Base-by-base conservation (phyloP, 2,113 vertebrate species). In the Holacanthus passer region DNA sequence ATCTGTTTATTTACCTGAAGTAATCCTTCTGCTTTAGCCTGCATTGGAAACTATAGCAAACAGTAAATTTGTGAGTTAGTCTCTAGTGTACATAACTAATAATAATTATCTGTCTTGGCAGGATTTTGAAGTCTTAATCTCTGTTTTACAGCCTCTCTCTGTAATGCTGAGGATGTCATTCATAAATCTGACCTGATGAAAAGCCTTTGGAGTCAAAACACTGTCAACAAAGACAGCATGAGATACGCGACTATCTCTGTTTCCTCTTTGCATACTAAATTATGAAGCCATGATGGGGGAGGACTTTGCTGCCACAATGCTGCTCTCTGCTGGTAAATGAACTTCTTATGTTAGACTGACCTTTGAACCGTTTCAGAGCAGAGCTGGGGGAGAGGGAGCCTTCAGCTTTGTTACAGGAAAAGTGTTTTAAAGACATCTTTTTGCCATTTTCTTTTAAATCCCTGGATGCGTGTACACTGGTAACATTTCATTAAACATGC, bases 271-370 rank as follows among this genome's bases (percentile, higher is more conserved):
- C 91, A 92, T 91, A 79, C 77, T 82, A 76, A 92, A 88, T 84
- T 50, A 77, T 79, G 35, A 53, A 67, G 73, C 64, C 3, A 0
- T 66, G 81, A 41, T 7, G 73, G 56, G 59, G 65, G 50, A 68
- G 62, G 68, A 66, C 75, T 86, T 87, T 78, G 82, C 93, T 94
- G 93, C 89, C 94, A 92, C 93, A 94, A 94, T 47, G 93, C 92
- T 96, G 95, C 93, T 92, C 94, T 94, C 95, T 95, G 78, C 94
- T 94, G 95, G 94, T 82, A 84, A 83, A 84, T 80, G 47, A 77
- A 77, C 77, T 31, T 69, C 35, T 68, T 1, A 7, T 75, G 59
- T 84, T n/a, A 31, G 47, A 35, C 69, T 86, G 89, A 87, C 77
- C 87, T 74, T 67, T 79, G 70, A 67, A 77, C 65, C 47, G 63